These are phyloP conservation scores for Pocillopora meandrina DNA, from an alignment of 92 coral and sea anemone genomes.

Conservation along the genomic window DNA sequence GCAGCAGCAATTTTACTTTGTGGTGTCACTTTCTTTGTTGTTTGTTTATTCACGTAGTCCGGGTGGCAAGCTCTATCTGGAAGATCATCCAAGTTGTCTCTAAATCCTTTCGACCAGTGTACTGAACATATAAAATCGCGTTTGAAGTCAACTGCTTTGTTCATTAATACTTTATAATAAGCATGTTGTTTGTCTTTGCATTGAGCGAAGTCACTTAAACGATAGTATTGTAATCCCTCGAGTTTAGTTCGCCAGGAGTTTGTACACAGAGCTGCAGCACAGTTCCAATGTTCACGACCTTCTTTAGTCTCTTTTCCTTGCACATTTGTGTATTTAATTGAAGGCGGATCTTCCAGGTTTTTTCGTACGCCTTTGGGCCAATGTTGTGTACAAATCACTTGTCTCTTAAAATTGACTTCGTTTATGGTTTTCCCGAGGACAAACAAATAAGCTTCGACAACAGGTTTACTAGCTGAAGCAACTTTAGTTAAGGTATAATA, in stretches of 20 bases:
- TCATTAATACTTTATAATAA: conserved; percentile 50
- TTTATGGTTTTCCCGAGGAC: conserved; percentile 36
- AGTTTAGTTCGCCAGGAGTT: conserved; percentile 63
- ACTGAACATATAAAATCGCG: conserved; percentile 56
- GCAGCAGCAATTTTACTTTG: conserved; percentile 39
- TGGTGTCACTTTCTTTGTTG: conserved; percentile 54
- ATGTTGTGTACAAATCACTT: conserved; percentile 52
- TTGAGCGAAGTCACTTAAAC: conserved; percentile 41
- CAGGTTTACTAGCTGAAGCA: too few species aligned
- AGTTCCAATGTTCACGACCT: conserved; percentile 45
- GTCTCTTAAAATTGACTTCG: conserved; percentile 36
- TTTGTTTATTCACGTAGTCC: conserved; percentile 31
- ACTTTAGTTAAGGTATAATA: too few species aligned
- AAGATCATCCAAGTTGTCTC: conserved; percentile 50
- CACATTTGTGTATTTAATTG: conserved; percentile 46
- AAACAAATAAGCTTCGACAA: not conserved
- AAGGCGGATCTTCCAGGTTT: conserved; percentile 35
- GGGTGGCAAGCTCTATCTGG: conserved; percentile 41
- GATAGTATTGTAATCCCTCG: conserved; percentile 44
- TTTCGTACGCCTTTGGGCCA: conserved; percentile 38
- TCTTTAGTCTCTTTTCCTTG: conserved; percentile 25
- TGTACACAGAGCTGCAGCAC: conserved; percentile 53
- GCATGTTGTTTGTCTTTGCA: conserved; percentile 55
- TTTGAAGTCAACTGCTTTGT: conserved; percentile 50
- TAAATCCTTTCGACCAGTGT: conserved; percentile 50